These are phyloP conservation scores for Mongoloraphidia duomilia DNA, from an alignment of 2,888 invertebrate genomes.

Conservation along the genomic window DNA sequence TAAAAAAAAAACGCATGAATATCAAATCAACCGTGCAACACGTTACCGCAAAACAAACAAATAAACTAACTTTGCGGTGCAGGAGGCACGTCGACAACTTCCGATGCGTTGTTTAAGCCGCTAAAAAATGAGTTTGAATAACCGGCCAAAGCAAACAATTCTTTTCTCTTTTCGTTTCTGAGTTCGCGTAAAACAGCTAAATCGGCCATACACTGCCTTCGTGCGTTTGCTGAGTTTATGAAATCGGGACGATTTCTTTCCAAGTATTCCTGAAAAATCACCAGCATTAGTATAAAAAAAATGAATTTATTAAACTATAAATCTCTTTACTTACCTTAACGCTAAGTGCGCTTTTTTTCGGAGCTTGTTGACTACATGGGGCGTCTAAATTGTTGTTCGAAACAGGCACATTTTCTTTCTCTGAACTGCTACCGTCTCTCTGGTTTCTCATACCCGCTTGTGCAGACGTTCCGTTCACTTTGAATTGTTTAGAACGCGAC, in stretches of 20 bases:
- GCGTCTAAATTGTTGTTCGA: conserved; percentile 3
- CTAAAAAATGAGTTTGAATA: too few species aligned
- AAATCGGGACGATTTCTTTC: conserved; percentile 56
- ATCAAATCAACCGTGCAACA: conserved; percentile 1
- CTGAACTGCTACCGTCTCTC: background rate
- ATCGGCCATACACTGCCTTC: conserved; percentile 34
- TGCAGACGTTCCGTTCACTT: too few species aligned
- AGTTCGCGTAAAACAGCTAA: conserved; percentile 31
- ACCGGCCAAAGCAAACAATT: conserved; percentile 28
- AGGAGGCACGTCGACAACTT: background rate
- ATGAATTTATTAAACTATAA: too few species aligned
- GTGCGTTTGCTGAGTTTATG: conserved; percentile 38
- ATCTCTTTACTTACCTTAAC: conserved; percentile 3
- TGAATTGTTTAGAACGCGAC: too few species aligned
- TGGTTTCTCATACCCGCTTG: background rate
- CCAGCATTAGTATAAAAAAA: conserved; percentile 12
- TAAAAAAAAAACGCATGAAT: conserved; percentile 16
- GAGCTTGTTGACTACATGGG: background rate
- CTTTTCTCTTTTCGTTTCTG: conserved; percentile 30
- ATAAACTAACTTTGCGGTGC: conserved; percentile 3
- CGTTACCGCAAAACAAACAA: conserved; percentile 1
- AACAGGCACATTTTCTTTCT: conserved; percentile 3
- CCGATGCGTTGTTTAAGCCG: background rate
- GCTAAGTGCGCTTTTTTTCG: conserved; percentile 3
- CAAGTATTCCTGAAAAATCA: conserved; percentile 53